These are phyloP conservation scores for Megalops cyprinoides DNA, from an alignment of 2,797 vertebrate species.

Conservation along the genomic window DNA sequence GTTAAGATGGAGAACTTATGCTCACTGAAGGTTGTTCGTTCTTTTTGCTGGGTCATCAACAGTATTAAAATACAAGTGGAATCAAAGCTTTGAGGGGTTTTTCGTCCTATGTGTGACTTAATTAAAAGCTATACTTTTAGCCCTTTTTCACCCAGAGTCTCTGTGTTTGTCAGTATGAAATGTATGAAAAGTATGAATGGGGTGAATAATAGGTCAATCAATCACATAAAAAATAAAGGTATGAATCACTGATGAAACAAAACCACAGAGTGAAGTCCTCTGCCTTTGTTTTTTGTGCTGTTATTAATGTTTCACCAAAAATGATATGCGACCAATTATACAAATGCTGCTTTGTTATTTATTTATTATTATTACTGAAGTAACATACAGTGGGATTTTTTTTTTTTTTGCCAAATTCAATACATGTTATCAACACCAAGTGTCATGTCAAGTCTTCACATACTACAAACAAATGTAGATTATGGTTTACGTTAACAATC, in stretches of 20 bases:
- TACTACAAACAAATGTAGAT: neutral
- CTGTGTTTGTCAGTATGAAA: too few relatives aligned
- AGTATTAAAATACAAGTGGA: slow-evolving; percentile 39
- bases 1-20: neutral
- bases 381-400: slow-evolving; percentile 34
- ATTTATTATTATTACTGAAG: slow-evolving; percentile 32
- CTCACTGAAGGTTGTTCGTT: neutral
- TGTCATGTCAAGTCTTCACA: slow-evolving; percentile 32
- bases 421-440: slow-evolving; percentile 47
- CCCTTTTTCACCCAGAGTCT: too few relatives aligned
- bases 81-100: neutral
- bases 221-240: slow-evolving; percentile 56
- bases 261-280: slow-evolving; percentile 30
- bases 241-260: slow-evolving; percentile 52
- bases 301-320: too few relatives aligned
- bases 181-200: too few relatives aligned
- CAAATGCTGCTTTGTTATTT: slow-evolving; percentile 38
- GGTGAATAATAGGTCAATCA: slow-evolving; percentile 49
- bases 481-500: slow-evolving; percentile 58
- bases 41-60: neutral
- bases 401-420: slow-evolving; percentile 31
- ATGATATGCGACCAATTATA: too few relatives aligned
- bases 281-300: slow-evolving; percentile 23
- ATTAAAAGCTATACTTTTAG: too few relatives aligned
- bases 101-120: slow-evolving; percentile 22